phyloP scores from a whole-genome alignment of 2,797 vertebrate genomes.

The Podarcis lilfordi region DNA sequence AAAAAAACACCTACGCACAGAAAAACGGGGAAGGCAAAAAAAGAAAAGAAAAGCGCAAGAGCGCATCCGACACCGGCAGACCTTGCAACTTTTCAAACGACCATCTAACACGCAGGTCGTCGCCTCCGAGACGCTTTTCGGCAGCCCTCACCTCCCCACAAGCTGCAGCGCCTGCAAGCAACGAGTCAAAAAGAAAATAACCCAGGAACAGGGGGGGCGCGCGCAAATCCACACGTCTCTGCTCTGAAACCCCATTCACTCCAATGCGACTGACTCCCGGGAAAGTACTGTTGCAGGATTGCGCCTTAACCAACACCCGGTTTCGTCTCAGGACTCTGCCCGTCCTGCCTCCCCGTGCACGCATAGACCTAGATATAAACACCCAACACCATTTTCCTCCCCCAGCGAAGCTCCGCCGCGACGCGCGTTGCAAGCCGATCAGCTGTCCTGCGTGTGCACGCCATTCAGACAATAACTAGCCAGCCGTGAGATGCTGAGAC shows the following conservation, averaged over 20 bases:
- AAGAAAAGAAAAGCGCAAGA: neutral
- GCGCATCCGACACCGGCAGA: neutral
- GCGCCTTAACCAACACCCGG: neutral
- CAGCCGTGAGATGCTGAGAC: neutral
- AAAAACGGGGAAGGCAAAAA: no score
- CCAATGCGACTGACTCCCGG: neutral
- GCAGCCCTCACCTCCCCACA: neutral
- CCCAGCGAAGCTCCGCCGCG: neutral
- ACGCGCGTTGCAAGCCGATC: neutral
- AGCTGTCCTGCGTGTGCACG: neutral
- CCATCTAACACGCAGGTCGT: no score
- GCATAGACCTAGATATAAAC: no score
- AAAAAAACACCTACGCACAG: neutral
- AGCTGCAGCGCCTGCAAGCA: neutral
- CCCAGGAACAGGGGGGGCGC: accelerated
- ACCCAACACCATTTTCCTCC: no score
- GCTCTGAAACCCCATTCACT: neutral
- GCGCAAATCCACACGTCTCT: accelerated
- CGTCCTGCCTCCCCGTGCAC: no score
- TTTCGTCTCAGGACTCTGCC: neutral
- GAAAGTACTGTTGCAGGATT: neutral
- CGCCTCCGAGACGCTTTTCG: neutral
- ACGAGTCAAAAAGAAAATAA: neutral
- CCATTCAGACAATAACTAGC: neutral
- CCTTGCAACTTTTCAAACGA: neutral